These are phyloP conservation scores for Anarhynchus alexandrinus DNA, from an alignment of 2,113 vertebrate species.

Conservation along the genomic window DNA sequence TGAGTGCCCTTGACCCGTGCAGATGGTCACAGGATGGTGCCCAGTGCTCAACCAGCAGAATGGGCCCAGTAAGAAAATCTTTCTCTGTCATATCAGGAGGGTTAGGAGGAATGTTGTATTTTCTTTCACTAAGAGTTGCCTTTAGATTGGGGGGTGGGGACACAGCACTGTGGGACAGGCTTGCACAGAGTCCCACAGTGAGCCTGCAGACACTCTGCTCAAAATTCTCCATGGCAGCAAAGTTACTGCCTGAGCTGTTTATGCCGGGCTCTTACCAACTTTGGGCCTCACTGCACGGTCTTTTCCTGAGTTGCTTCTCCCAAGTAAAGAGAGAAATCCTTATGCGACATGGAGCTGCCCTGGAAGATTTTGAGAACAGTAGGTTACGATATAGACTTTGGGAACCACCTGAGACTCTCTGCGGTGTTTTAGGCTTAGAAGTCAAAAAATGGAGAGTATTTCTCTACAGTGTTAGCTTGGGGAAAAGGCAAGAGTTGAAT, in stretches of 20 bases:
- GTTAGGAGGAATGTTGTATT: not conserved
- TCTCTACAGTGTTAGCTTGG: not conserved
- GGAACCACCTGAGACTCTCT: not conserved
- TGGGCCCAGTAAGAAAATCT: not conserved
- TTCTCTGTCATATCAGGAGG: not conserved
- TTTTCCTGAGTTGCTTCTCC: not conserved
- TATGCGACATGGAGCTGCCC: not conserved
- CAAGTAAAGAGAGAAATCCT: not conserved
- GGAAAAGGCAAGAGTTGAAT: not conserved
- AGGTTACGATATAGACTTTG: not conserved
- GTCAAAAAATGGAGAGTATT: not conserved
- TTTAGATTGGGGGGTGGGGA: not conserved
- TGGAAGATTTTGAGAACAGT: not conserved
- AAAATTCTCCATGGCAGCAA: not conserved
- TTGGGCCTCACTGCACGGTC: accelerated
- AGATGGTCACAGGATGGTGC: too few relatives aligned
- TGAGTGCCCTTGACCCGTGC: too few relatives aligned
- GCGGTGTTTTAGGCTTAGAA: not conserved
- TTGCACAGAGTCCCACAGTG: not conserved
- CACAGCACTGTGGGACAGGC: not conserved
- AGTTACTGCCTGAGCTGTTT: not conserved
- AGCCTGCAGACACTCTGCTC: not conserved
- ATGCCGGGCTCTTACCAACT: not conserved
- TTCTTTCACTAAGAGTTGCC: not conserved
- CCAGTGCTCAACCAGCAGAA: too few relatives aligned